Evolutionary conservation across 2,113 vertebrate species (phyloP).

Genomic region (Percopsis transmontana): DNA sequence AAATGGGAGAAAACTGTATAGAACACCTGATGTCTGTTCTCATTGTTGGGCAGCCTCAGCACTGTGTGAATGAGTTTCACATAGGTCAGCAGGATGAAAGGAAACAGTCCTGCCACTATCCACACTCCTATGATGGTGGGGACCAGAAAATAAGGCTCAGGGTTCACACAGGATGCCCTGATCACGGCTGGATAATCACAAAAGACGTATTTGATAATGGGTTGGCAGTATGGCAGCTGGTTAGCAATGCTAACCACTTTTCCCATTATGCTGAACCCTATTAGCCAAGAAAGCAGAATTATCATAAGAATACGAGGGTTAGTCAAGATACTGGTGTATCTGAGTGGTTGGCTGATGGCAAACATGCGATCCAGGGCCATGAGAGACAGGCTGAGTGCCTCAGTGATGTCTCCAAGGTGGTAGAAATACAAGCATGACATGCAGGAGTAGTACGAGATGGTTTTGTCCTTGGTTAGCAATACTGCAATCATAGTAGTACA

Average conservation of each 20-base stretch:
- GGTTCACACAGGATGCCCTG: conserved; percentile 39
- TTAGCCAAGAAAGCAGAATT: conserved; percentile 21
- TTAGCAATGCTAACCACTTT: background rate
- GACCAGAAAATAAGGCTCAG: conserved; percentile 24
- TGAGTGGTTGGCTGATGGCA: conserved; percentile 37
- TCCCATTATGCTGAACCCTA: background rate
- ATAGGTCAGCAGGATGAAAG: conserved; percentile 29
- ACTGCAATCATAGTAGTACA: conserved; percentile 36
- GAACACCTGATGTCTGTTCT: conserved; percentile 21
- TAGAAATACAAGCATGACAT: conserved; percentile 38
- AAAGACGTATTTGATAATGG: conserved; percentile 28
- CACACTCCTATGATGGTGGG: background rate
- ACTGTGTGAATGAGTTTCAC: conserved; percentile 28
- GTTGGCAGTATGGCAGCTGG: conserved; percentile 37
- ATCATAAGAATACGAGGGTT: conserved; percentile 6
- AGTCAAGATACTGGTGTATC: conserved; percentile 47
- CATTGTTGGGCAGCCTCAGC: conserved; percentile 14
- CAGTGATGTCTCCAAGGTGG: conserved; percentile 28
- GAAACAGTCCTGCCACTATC: conserved; percentile 7
- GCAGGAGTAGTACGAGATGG: conserved; percentile 42
- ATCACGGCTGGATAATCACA: conserved; percentile 37
- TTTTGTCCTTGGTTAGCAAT: conserved; percentile 37
- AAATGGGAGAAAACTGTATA: conserved; percentile 24
- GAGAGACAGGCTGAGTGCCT: conserved; percentile 16
- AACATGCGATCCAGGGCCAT: conserved; percentile 48